Evolutionary conservation across 2,888 invertebrate species (phyloP), one percentile per base, ranked within the genome.

Genomic region (Apoderus coryli): DNA sequence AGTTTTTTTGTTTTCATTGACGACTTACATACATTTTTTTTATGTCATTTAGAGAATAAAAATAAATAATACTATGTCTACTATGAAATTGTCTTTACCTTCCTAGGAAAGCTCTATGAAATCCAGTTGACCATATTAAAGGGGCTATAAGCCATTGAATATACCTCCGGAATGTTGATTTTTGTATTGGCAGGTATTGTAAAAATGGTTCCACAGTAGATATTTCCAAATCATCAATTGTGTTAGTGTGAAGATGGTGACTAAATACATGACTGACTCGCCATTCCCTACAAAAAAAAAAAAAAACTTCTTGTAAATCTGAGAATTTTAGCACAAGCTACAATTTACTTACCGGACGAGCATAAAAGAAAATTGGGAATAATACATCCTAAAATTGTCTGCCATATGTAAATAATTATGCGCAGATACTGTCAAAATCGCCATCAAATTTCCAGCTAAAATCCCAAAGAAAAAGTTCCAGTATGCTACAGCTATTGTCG

Each of bases 391-490:
- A 66, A 76, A 79, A 50, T 74, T 81, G 34, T 80, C 73, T 35
- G 63, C 69, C 44, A 69, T 67, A 49, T 85, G 85, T 43, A 81
- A 72, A 48, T 73, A 85, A 51, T 84, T 85, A 50, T 85, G 85
- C 1, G 74, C 67, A 2, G 65, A 63, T 7, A 76, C 64, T 0
- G 65, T 58, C 0, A 69, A 59, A 62, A 72, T 66, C 1, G 66
- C 60, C 2, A 81, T 50, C 2, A 67, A 56, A 3, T 68, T 31
- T 1, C 72, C 78, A 11, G 71, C 64, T 14, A 71, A 22, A 9
- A 59, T 29, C 25, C 60, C 67, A 22, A 62, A 50, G 6, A 37
- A 47, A 48, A 48, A 60, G 45, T 44, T 59, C 51, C 36, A 58
- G 53, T 55, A 38, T 2, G 48, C 31, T 6, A 40, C 44, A 1